Evolutionary conservation across 2,797 vertebrate genomes (phyloP).

Genomic region (Loriculus beryllinus): DNA sequence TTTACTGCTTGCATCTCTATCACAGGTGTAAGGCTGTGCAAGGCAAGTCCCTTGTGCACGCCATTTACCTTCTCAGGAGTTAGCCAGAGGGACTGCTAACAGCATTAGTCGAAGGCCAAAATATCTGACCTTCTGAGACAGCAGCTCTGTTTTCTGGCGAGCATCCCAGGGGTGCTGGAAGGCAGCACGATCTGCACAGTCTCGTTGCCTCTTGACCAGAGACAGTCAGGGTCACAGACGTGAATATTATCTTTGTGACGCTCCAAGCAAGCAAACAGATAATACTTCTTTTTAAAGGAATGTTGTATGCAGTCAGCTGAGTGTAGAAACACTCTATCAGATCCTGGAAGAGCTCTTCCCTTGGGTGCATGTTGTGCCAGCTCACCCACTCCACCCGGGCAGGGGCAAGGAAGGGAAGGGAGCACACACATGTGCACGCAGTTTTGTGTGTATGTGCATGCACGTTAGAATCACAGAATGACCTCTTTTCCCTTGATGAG

Average conservation of each 20-base stretch:
- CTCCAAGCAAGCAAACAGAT: conserved; percentile 49
- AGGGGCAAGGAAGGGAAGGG: background rate
- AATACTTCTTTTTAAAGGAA: conserved; percentile 17
- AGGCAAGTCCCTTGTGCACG: background rate
- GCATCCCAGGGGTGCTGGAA: conserved; percentile 32
- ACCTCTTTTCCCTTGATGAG: background rate
- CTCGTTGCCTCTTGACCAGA: conserved; percentile 60
- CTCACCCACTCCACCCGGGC: background rate
- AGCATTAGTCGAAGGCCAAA: background rate
- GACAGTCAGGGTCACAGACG: conserved; percentile 59
- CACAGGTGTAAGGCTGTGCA: background rate
- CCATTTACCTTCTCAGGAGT: background rate
- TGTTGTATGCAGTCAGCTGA: conserved; percentile 31
- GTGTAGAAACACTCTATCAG: conserved; percentile 28
- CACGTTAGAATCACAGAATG: background rate
- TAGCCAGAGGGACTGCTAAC: background rate
- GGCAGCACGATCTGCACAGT: conserved; percentile 2
- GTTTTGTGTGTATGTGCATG: background rate
- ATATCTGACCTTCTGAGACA: background rate
- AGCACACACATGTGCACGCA: accelerated
- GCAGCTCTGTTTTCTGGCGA: conserved; percentile 18
- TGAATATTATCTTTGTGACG: conserved; percentile 53
- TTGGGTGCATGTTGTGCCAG: background rate
- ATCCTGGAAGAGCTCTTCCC: conserved; percentile 8
- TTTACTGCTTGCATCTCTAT: accelerated